These are phyloP conservation scores for Ciona savignyi DNA, from an alignment of 23 tunicate species.

Conservation along the genomic window DNA sequence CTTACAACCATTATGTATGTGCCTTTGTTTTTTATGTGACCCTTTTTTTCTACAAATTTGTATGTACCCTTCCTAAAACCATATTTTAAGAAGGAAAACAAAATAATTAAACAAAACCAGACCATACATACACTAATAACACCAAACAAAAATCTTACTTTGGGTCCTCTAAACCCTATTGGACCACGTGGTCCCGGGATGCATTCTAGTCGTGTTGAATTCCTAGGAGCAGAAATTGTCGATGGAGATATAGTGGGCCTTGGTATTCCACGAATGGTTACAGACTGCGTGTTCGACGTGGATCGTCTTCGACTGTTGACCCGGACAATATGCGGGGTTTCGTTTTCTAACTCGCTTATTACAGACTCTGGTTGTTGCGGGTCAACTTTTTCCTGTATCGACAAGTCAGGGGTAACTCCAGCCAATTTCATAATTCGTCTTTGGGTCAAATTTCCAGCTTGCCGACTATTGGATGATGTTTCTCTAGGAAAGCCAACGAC, in stretches of 20 bases:
- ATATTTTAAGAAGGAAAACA: no score
- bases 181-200: background rate
- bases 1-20: no score
- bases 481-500: background rate
- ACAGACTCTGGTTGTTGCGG: background rate
- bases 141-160: no score
- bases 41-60: no score
- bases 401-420: background rate
- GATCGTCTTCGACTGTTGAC: background rate
- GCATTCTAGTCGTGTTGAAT: background rate
- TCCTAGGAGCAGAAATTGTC: background rate
- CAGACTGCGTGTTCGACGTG: background rate
- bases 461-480: background rate
- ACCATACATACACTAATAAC: no score
- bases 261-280: background rate
- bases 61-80: no score
- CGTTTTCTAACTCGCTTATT: background rate
- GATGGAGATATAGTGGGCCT: background rate
- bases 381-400: background rate
- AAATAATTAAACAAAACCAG: no score
- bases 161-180: background rate
- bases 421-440: background rate
- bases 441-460: background rate
- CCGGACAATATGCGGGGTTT: background rate
- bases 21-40: no score